Percentiles rank a stretch among this genome's conserved stretches.
These are phyloP conservation scores for Aratinga solstitialis DNA, from an alignment of 2,797 vertebrate species.

Conservation along the genomic window DNA sequence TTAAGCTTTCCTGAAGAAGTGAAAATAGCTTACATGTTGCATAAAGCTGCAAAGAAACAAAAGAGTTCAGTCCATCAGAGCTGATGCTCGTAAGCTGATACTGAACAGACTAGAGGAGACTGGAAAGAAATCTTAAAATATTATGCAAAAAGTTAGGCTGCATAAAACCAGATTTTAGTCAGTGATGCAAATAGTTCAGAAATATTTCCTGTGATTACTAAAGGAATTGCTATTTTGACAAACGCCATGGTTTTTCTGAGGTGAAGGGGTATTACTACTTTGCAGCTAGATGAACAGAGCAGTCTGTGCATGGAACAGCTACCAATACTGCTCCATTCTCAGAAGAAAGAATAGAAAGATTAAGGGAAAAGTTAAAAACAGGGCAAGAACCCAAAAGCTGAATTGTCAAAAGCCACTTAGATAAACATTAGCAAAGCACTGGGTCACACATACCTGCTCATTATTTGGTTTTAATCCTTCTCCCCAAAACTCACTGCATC, in stretches of 20 bases:
- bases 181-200: neutral
- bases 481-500: neutral
- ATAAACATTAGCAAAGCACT: neutral
- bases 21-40: neutral
- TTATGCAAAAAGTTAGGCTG: neutral
- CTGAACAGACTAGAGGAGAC: neutral
- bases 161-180: neutral
- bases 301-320: neutral
- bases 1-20: neutral
- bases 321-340: neutral
- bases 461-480: neutral
- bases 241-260: neutral
- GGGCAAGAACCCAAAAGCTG: neutral
- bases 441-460: fast-evolving
- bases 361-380: neutral
- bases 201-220: neutral
- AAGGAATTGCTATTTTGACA: neutral
- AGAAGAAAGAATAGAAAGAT: neutral
- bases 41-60: neutral
- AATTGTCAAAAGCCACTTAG: neutral
- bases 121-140: neutral
- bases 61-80: neutral
- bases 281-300: neutral
- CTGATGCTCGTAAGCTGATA: neutral
- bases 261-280: neutral